These are phyloP conservation scores for Parotocinclus haroldoi DNA, from an alignment of 2,797 vertebrate species.

Conservation along the genomic window DNA sequence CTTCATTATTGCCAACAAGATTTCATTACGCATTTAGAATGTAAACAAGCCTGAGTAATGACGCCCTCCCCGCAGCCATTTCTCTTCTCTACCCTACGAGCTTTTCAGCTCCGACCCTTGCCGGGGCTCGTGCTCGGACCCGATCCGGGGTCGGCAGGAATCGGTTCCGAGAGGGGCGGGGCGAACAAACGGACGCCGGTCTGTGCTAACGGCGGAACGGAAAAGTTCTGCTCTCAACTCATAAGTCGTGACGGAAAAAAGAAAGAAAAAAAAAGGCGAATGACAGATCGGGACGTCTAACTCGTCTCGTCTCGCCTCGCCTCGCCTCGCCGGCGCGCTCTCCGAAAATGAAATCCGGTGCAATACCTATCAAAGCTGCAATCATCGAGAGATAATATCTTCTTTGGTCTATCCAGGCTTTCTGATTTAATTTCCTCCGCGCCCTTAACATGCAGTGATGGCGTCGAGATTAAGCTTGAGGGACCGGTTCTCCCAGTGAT, in stretches of 20 bases:
- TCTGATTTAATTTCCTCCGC: slow-evolving; percentile 99
- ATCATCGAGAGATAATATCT: slow-evolving; percentile 99
- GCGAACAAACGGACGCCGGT: too few relatives aligned
- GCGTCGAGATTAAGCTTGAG: slow-evolving; percentile 99
- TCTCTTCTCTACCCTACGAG: slow-evolving; percentile 50
- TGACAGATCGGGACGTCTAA: slow-evolving; percentile 99
- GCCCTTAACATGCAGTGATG: slow-evolving; percentile 99
- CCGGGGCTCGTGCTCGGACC: too few relatives aligned
- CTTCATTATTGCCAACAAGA: slow-evolving; percentile 99
- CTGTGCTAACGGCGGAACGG: background rate
- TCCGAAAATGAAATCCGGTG: slow-evolving; percentile 99
- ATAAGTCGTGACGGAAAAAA: slow-evolving; percentile 99
- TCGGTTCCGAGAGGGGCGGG: too few relatives aligned
- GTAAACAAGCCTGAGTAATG: slow-evolving; percentile 99
- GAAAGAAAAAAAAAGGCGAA: too few relatives aligned
- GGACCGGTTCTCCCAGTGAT: slow-evolving; percentile 90
- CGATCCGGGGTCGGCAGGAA: too few relatives aligned
- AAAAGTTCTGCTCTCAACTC: slow-evolving; percentile 94
- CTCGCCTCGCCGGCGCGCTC: slow-evolving; percentile 96
- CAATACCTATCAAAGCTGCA: slow-evolving; percentile 99
- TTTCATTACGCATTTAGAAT: slow-evolving; percentile 99
- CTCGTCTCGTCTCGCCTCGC: too few relatives aligned
- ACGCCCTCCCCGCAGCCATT: slow-evolving; percentile 67
- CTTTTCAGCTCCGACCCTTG: too few relatives aligned
- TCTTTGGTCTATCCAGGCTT: slow-evolving; percentile 99